A percentile compares a stretch with the other conserved stretches of the same genome.
These are phyloP conservation scores for Danio aesculapii DNA, from an alignment of 2,797 vertebrate species.

Conservation along the genomic window DNA sequence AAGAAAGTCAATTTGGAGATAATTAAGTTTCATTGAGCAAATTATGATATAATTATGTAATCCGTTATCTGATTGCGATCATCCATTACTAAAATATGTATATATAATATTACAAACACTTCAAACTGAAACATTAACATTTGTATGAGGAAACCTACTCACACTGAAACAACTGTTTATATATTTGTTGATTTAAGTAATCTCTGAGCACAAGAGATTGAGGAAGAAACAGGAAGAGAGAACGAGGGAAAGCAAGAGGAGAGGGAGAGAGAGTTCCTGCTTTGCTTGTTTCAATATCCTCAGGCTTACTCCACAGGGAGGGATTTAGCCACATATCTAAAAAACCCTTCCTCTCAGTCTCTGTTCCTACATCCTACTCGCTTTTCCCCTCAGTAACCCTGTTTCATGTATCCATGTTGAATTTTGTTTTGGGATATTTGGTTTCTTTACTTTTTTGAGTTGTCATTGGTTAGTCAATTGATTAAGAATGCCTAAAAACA, in stretches of 20 bases:
- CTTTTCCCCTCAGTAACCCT: constrained; percentile 58
- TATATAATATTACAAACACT: neutral
- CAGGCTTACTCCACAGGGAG: constrained; percentile 44
- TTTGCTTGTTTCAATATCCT: constrained; percentile 52
- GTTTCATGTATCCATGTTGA: constrained; percentile 46
- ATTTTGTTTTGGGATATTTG: neutral
- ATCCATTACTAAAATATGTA: neutral
- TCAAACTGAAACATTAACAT: neutral
- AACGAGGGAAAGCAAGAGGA: neutral
- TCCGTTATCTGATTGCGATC: neutral
- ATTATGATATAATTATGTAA: too few relatives aligned
- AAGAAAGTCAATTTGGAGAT: too few relatives aligned
- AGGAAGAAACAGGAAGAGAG: neutral
- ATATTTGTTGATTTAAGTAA: constrained; percentile 36
- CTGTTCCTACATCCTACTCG: constrained; percentile 12
- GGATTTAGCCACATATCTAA: constrained; percentile 34
- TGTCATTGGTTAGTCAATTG: neutral
- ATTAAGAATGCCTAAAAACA: neutral
- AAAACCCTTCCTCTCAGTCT: constrained; percentile 12
- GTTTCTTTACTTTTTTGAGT: neutral
- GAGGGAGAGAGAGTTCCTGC: neutral
- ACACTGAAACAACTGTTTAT: constrained; percentile 19
- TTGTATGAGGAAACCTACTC: neutral
- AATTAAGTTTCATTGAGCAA: too few relatives aligned
- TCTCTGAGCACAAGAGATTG: constrained; percentile 14